Base-by-base conservation (phyloP, 1,140 invertebrate genomes). In the Euwallacea fornicatus region DNA sequence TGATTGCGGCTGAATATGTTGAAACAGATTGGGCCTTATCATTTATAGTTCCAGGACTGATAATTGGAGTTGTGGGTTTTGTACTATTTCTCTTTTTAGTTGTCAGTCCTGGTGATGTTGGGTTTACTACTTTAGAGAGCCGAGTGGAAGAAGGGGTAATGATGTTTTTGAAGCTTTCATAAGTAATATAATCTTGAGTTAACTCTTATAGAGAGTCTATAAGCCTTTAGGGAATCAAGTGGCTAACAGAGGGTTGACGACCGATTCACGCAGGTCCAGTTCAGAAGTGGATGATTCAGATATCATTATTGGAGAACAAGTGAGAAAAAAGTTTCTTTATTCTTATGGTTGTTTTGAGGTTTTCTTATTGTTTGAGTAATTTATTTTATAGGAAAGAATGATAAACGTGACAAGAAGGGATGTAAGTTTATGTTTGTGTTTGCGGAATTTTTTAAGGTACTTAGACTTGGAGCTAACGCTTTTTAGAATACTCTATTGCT, bases 31-130 rank as follows among this genome's bases (percentile, higher is more conserved):
- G 97, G 97, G 90, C 93, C 0, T 81, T 94, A 43, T 96, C 94
- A 41, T 98, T 98, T 80, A 90, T 97, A 47, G 88, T 97, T 59
- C 97, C 97, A 7, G 93, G 93, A n/a, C 81, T 90, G 9, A 91
- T 96, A 58, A 97, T 98, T 79, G 91, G 86, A 2, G 66, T 81
- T 0, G 79, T 88, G 11, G 96, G 94, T 10, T 88, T 96, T 70
- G 56, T 96, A 0, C 86, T 96, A 15, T 97, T 96, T 80, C 82
- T 98, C 41, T 95, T 98, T 79, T 82, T 98, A 11, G 89, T 93
- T 0, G 88, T 91, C 56, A 88, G 90, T 77, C 95, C 95, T 0
- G 82, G 85, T 65, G 87, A 91, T 79, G 90, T 96, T 47, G 90
- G 88, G 6, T 89, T 85, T 75, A 75, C 82, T 53, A 76, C 83